Percentiles rank a stretch among this genome's conserved stretches.
Evolutionary conservation across 1,140 invertebrate genomes (phyloP).

Genomic region (Rhagoletis pomonella): DNA sequence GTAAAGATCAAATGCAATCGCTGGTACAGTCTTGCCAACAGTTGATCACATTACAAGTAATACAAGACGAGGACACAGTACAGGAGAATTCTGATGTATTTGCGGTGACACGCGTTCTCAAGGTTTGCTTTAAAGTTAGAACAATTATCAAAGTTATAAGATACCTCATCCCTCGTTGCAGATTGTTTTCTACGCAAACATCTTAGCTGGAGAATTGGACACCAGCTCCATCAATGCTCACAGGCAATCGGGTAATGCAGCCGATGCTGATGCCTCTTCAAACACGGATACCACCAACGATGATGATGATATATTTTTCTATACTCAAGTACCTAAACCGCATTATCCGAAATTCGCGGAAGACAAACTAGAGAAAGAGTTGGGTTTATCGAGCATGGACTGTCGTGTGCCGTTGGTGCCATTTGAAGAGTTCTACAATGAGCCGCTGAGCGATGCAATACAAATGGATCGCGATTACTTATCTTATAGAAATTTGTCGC

Average conservation of each 20-base stretch:
- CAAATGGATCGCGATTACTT: constrained; percentile 96
- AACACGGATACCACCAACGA: constrained; percentile 59
- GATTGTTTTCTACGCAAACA: constrained; percentile 93
- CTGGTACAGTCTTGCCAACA: constrained; percentile 90
- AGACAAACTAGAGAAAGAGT: constrained; percentile 77
- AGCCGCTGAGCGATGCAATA: constrained; percentile 91
- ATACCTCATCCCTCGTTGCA: constrained; percentile 73
- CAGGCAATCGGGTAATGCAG: constrained; percentile 53
- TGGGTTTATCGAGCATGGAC: constrained; percentile 86
- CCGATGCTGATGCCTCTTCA: constrained; percentile 59
- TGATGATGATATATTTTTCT: constrained; percentile 66
- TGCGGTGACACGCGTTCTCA: constrained; percentile 88
- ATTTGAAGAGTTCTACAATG: constrained; percentile 94
- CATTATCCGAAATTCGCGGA: constrained; percentile 75
- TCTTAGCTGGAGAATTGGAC: constrained; percentile 87
- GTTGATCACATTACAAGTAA: constrained; percentile 87
- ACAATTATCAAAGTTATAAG: neutral
- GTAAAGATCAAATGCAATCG: constrained; percentile 81
- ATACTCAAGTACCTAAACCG: constrained; percentile 62
- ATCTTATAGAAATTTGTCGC: constrained; percentile 82
- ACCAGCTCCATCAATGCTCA: constrained; percentile 65
- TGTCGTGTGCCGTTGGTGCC: constrained; percentile 87
- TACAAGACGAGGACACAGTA: constrained; percentile 84
- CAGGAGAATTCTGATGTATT: constrained; percentile 90
- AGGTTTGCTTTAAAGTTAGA: constrained; percentile 74